These are phyloP conservation scores for Synergus japonicus DNA, from an alignment of 2,888 invertebrate species.

Conservation along the genomic window DNA sequence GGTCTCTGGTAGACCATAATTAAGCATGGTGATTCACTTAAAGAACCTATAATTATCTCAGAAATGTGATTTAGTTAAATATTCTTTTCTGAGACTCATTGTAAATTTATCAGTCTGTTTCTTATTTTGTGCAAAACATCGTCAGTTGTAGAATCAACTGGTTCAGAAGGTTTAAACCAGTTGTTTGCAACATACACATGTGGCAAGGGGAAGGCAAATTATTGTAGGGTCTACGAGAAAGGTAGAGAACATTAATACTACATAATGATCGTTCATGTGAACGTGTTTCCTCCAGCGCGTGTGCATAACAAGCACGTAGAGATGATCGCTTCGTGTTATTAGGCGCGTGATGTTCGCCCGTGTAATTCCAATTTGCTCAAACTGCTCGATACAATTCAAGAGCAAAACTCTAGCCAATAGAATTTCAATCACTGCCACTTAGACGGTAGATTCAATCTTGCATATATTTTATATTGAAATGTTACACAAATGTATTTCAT, in stretches of 20 bases:
- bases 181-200: no score
- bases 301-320: constrained; percentile 8
- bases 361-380: constrained; percentile 9
- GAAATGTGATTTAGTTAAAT: neutral
- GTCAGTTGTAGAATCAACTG: neutral
- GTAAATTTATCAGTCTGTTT: neutral
- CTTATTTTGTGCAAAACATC: neutral
- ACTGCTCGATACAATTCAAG: neutral
- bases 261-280: constrained; percentile 7
- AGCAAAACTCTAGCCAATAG: constrained; percentile 7
- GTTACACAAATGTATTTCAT: neutral
- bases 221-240: neutral
- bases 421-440: neutral
- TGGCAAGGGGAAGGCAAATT: neutral
- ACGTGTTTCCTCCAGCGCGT: neutral
- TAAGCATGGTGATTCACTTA: neutral
- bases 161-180: neutral
- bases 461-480: neutral
- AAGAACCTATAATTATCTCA: neutral
- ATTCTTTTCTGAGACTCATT: neutral
- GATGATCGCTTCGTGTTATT: constrained; percentile 17
- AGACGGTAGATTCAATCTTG: neutral
- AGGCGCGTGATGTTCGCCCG: neutral
- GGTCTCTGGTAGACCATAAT: neutral
- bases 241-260: constrained; percentile 7